Conservation (phyloP, 2,797 vertebrate genomes). For the Melanotaenia pygmaea region DNA sequence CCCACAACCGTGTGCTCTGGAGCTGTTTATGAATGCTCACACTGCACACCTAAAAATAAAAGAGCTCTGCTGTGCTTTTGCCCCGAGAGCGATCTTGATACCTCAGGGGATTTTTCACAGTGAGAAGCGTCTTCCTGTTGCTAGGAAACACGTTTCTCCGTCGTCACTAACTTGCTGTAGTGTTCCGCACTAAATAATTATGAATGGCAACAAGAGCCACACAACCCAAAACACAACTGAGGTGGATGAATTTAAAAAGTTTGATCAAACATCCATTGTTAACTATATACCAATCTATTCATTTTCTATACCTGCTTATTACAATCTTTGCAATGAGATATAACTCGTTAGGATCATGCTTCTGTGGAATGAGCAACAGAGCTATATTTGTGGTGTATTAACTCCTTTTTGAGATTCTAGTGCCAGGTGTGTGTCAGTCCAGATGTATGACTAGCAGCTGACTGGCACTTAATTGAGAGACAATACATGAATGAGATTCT, state of each 20-base stretch:
- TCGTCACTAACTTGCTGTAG: neutral
- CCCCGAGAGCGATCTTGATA: neutral
- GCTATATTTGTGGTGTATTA: too few relatives aligned
- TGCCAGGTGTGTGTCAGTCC: too few relatives aligned
- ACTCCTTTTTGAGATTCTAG: too few relatives aligned
- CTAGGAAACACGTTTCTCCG: neutral
- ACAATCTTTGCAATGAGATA: too few relatives aligned
- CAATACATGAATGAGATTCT: too few relatives aligned
- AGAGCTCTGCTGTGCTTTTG: neutral
- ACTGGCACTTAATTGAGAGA: too few relatives aligned
- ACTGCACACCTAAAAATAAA: conserved; percentile 6
- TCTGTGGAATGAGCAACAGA: too few relatives aligned
- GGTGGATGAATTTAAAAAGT: neutral
- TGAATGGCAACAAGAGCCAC: neutral
- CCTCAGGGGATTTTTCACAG: conserved; percentile 5
- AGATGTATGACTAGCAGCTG: too few relatives aligned
- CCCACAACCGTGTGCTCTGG: neutral
- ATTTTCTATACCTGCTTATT: too few relatives aligned
- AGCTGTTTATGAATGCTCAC: neutral
- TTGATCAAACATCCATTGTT: too few relatives aligned
- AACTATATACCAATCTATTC: too few relatives aligned
- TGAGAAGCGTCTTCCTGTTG: conserved; percentile 1
- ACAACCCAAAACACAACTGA: neutral
- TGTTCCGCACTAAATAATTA: conserved; percentile 6
- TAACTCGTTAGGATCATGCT: too few relatives aligned